These are phyloP conservation scores for Melanophora roralis DNA, from an alignment of 2,888 invertebrate species.

Conservation along the genomic window DNA sequence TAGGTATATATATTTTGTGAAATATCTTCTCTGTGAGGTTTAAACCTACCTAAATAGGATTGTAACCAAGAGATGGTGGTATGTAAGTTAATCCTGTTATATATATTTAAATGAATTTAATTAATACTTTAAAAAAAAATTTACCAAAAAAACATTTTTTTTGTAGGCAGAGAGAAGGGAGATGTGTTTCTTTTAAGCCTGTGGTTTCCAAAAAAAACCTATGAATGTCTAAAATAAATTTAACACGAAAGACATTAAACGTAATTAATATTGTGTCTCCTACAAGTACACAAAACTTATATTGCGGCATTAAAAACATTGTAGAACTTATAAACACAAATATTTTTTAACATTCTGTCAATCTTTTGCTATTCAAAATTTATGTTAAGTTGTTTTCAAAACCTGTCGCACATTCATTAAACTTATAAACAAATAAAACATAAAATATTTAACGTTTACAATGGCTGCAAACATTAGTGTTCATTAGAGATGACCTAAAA, in stretches of 20 bases:
- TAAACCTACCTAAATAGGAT: slow-evolving; percentile 20
- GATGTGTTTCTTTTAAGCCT: too few species aligned
- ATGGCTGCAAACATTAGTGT: neutral
- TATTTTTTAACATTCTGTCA: neutral
- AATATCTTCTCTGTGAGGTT: neutral
- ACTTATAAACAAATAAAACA: neutral
- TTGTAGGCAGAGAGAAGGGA: too few species aligned
- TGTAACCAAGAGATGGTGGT: slow-evolving; percentile 28
- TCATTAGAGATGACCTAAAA: slow-evolving; percentile 1
- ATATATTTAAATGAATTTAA: slow-evolving; percentile 32
- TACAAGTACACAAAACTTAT: too few species aligned
- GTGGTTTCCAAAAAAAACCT: too few species aligned
- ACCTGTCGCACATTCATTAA: neutral
- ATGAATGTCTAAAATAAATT: too few species aligned
- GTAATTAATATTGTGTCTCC: too few species aligned
- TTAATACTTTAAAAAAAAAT: too few species aligned
- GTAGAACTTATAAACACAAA: neutral
- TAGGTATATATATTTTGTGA: too few species aligned
- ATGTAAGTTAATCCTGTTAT: slow-evolving; percentile 40
- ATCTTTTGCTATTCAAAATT: neutral
- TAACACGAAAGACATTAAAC: too few species aligned
- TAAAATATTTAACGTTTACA: neutral
- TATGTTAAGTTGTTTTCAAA: neutral
- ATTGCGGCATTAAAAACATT: too few species aligned
- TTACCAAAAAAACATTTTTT: too few species aligned